phyloP scores from a whole-genome alignment of 2,797 vertebrate genomes.

The Oreortyx pictus region DNA sequence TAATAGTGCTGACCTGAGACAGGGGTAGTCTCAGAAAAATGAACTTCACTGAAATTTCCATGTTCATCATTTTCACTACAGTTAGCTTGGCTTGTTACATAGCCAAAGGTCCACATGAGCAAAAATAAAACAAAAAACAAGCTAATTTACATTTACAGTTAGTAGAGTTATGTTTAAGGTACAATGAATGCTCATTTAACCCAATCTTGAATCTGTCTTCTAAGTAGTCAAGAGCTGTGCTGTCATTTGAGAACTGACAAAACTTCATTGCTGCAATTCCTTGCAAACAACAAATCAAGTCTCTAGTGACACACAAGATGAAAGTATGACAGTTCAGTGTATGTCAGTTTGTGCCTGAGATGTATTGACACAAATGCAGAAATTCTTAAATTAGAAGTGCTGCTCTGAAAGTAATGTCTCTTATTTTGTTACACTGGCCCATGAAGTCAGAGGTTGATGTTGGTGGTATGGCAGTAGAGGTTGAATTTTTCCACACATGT shows the following conservation, averaged over 20 bases:
- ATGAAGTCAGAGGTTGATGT: no score
- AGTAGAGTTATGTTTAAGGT: not conserved
- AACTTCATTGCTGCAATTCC: not conserved
- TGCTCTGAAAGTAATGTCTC: no score
- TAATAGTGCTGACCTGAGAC: not conserved
- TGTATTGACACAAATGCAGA: not conserved
- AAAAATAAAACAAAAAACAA: not conserved
- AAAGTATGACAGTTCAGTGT: not conserved
- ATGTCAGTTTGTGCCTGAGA: not conserved
- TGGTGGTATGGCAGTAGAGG: no score
- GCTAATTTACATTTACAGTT: not conserved
- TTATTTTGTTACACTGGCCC: no score
- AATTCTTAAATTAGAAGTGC: not conserved
- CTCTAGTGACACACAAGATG: not conserved
- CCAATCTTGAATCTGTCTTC: not conserved
- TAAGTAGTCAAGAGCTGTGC: not conserved
- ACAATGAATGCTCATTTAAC: not conserved
- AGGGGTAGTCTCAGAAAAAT: not conserved
- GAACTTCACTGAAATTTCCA: not conserved
- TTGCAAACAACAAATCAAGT: not conserved
- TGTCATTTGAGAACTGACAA: rapidly evolving
- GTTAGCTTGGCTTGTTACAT: not conserved
- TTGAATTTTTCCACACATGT: no score
- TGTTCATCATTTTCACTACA: not conserved
- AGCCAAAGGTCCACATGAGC: not conserved